A percentile compares a stretch with the other conserved stretches of the same genome.
Evolutionary conservation across 2,888 invertebrate genomes (phyloP).

Genomic region (Exephanes ischioxanthus): DNA sequence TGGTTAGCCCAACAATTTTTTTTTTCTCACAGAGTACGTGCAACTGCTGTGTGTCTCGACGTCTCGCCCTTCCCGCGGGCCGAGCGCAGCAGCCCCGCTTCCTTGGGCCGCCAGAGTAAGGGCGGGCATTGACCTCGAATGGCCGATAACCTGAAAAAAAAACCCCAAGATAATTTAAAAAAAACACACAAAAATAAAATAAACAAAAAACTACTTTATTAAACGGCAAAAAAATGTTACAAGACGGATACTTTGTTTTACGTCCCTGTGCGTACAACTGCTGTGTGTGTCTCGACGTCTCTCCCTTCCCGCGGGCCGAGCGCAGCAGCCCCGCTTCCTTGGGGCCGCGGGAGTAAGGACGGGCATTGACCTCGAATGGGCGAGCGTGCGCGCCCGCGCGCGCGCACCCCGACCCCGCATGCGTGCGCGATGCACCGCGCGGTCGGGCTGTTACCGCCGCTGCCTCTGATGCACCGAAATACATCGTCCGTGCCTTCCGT

Average conservation of each 20-base stretch:
- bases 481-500: constrained; percentile 60
- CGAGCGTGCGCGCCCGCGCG: constrained; percentile 82
- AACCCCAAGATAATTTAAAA: too few species aligned
- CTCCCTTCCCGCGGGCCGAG: constrained; percentile 62
- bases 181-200: too few species aligned
- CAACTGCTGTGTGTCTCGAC: constrained; percentile 19
- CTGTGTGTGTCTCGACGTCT: constrained; percentile 43
- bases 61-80: constrained; percentile 64
- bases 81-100: constrained; percentile 72
- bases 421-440: constrained; percentile 82
- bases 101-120: constrained; percentile 83
- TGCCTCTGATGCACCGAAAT: constrained; percentile 66
- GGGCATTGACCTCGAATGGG: constrained; percentile 84
- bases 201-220: neutral
- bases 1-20: too few species aligned
- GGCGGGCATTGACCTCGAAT: constrained; percentile 85
- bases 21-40: neutral
- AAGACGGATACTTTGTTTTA: neutral
- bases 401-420: constrained; percentile 80
- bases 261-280: too few species aligned
- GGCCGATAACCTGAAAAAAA: constrained; percentile 60
- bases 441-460: constrained; percentile 71
- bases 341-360: constrained; percentile 83
- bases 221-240: neutral
- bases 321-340: constrained; percentile 77